A percentile compares a stretch with the other conserved stretches of the same genome.
These are phyloP conservation scores for Camponotus fellah DNA, from an alignment of 2,888 invertebrate genomes.

Conservation along the genomic window DNA sequence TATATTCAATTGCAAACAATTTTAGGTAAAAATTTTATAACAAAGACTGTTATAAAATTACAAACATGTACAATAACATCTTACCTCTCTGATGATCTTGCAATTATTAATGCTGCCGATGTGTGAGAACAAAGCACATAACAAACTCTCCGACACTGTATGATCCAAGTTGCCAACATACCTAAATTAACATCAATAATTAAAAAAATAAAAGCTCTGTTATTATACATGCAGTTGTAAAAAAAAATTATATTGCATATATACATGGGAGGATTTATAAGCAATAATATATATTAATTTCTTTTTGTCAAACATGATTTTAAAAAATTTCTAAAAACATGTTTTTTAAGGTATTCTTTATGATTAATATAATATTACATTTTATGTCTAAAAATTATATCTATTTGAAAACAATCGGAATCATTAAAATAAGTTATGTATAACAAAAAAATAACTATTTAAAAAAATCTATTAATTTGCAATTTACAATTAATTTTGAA, in stretches of 20 bases:
- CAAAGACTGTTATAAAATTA: neutral
- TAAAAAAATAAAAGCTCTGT: neutral
- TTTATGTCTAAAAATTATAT: neutral
- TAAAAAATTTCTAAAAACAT: neutral
- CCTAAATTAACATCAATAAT: conserved; percentile 61
- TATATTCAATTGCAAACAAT: neutral
- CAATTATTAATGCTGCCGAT: conserved; percentile 89
- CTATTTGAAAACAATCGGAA: neutral
- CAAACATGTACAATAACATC: conserved; percentile 27
- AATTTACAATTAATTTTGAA: conserved; percentile 71
- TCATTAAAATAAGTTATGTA: too few species aligned
- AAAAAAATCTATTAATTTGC: neutral
- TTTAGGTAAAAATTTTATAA: conserved; percentile 1
- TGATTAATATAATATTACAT: neutral
- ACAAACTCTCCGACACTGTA: conserved; percentile 87
- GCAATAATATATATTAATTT: neutral
- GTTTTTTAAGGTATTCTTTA: neutral
- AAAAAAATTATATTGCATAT: neutral
- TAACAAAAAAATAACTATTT: too few species aligned
- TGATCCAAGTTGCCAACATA: conserved; percentile 88
- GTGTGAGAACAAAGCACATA: conserved; percentile 88
- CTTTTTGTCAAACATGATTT: neutral
- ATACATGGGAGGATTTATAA: neutral
- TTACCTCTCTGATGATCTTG: conserved; percentile 89
- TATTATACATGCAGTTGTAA: neutral